phyloP scores from a whole-genome alignment of 2,113 vertebrate species.

The Laticauda laticaudata region DNA sequence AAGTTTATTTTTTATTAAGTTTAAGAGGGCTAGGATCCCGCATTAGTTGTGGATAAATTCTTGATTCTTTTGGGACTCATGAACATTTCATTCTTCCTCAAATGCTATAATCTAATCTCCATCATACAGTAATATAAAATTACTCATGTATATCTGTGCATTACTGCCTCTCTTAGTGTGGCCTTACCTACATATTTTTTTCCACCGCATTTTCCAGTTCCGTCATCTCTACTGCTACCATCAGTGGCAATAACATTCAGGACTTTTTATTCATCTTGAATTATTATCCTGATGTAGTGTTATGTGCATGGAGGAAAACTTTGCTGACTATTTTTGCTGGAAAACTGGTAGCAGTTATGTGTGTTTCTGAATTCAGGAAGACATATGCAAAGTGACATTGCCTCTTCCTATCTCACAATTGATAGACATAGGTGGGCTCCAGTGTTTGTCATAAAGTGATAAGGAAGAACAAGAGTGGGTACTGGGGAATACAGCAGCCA shows the following conservation, averaged over 20 bases:
- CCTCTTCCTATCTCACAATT: neutral
- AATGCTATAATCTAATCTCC: neutral
- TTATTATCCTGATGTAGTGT: neutral
- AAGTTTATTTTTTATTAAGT: neutral
- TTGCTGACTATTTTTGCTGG: neutral
- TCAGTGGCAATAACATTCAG: neutral
- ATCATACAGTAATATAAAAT: neutral
- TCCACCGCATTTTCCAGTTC: neutral
- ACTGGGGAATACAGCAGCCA: neutral
- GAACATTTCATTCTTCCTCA: neutral
- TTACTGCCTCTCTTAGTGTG: neutral
- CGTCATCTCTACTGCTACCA: neutral
- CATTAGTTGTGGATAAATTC: neutral
- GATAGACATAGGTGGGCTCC: neutral
- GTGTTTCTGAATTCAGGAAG: neutral
- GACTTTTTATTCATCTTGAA: neutral
- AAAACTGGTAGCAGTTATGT: neutral
- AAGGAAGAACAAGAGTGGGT: neutral
- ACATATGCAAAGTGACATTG: neutral
- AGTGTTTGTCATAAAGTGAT: neutral
- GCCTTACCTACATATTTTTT: neutral
- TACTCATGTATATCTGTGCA: neutral
- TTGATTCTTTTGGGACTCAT: neutral
- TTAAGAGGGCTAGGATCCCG: neutral
- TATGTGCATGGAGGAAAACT: neutral